Evolutionary conservation across 1,140 invertebrate species (phyloP).

Genomic region (Augochlora pura): DNA sequence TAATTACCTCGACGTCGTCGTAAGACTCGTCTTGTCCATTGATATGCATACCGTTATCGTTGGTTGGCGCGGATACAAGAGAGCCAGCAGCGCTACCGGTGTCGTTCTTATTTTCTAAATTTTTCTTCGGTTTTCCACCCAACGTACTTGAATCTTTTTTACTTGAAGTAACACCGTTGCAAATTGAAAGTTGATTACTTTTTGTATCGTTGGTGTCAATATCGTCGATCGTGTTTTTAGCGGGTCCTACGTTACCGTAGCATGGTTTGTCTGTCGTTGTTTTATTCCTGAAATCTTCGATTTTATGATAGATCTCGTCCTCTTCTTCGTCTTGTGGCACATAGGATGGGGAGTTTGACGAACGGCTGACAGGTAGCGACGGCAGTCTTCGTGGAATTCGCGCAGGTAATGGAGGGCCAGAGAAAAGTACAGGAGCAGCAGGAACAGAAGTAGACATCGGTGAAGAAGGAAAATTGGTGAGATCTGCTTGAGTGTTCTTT

Average conservation of each 20-base stretch:
- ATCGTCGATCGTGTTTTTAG: not conserved
- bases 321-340: slow-evolving; percentile 66
- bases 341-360: not conserved
- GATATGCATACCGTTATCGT: not conserved
- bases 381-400: slow-evolving; percentile 69
- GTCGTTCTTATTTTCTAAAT: too few relatives aligned
- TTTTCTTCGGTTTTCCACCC: slow-evolving; percentile 7
- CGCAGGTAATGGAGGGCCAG: slow-evolving; percentile 65
- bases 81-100: not conserved
- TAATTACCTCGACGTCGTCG: slow-evolving; percentile 46
- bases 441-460: not conserved
- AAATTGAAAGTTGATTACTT: not conserved
- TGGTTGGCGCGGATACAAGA: not conserved
- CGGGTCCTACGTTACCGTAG: slow-evolving; percentile 63
- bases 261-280: slow-evolving; percentile 25
- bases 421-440: not conserved
- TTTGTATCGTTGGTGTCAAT: slow-evolving; percentile 6
- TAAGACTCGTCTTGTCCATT: slow-evolving; percentile 18
- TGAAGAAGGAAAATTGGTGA: not conserved
- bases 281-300: slow-evolving; percentile 69
- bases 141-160: slow-evolving; percentile 1
- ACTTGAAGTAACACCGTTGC: not conserved
- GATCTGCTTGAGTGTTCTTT: not conserved
- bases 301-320: slow-evolving; percentile 75
- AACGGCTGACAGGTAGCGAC: slow-evolving; percentile 62